Base-by-base conservation (phyloP, 2,888 invertebrate genomes). In the Octonoba sinensis region DNA sequence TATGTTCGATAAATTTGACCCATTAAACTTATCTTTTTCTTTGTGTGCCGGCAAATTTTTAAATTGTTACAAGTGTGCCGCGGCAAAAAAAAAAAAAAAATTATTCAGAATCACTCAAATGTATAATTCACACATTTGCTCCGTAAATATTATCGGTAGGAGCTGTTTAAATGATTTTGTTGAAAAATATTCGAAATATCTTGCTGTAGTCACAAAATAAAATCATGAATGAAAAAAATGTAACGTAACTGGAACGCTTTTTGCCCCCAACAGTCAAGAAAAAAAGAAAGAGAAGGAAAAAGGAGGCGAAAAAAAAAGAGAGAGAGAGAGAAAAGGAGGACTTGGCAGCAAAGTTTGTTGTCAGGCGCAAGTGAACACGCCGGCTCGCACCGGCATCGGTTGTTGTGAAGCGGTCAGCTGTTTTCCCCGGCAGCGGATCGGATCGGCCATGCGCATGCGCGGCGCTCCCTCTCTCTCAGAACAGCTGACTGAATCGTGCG, bases 381-480 rank as follows among this genome's bases (percentile, higher is more conserved):
- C 44, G 57, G 44, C 62, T 3, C n/a, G n/a, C 18, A 15, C 51
- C 15, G 15, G 15, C 51, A 15, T 51, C 11, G 3, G 54, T 18
- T 81, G 79, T 81, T 81, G 69, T 73, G 73, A 62, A 62, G 59
- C 36, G 74, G 79, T 81, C 79, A 81, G 79, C 79, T 81, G 79
- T 81, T 78, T 62, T 72, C 64, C 24, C 71, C 62, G 62, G 70
- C 77, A 36, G 3, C 54, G 47, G 59, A 22, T 20, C n/a, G 24
- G 24, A 15, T 27, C 15, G n/a, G 44, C 20, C 20, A n/a, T 4
- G 1, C 24, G 73, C 79, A 73, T 73, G 73, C 73, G 79, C 79
- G 67, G 62, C 36, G 27, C 18, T 8, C 4, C 46, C 18, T 20
- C 47, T 16, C 36, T 36, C 36, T 36, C 36, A 1, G 36, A 79